These are phyloP conservation scores for Drosophila affinis DNA, from an alignment of 2,888 invertebrate species.

Conservation along the genomic window DNA sequence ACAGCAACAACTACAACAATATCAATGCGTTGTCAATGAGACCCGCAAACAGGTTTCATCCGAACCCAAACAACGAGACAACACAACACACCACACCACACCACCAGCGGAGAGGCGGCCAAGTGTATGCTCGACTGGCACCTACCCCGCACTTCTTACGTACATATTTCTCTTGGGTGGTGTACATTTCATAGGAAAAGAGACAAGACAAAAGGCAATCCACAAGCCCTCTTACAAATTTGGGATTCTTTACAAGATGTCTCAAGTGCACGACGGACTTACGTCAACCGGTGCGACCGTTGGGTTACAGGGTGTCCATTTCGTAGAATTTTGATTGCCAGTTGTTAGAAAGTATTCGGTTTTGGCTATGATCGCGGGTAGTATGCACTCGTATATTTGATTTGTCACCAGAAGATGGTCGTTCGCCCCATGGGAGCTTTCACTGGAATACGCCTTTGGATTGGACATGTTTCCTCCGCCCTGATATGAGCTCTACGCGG, in stretches of 20 bases:
- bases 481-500: constrained; percentile 18
- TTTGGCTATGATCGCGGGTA: not conserved
- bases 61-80: constrained; percentile 37
- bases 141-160: constrained; percentile 18
- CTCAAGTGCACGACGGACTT: not conserved
- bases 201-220: constrained; percentile 24
- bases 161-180: not conserved
- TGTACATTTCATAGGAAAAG: constrained; percentile 16
- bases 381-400: not conserved
- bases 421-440: not conserved
- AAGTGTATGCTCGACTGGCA: constrained; percentile 20
- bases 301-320: not conserved
- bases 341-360: not conserved
- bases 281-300: not conserved
- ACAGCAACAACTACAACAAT: not conserved
- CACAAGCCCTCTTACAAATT: constrained; percentile 1
- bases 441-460: not conserved
- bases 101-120: constrained; percentile 16
- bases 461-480: constrained; percentile 12
- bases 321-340: not conserved
- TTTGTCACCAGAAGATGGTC: not conserved
- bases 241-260: not conserved
- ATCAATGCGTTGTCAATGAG: constrained; percentile 58
- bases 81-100: constrained; percentile 21
- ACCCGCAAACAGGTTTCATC: constrained; percentile 63